phyloP scores from a whole-genome alignment of 64 coral and sea anemone species.

The Porites lutea region DNA sequence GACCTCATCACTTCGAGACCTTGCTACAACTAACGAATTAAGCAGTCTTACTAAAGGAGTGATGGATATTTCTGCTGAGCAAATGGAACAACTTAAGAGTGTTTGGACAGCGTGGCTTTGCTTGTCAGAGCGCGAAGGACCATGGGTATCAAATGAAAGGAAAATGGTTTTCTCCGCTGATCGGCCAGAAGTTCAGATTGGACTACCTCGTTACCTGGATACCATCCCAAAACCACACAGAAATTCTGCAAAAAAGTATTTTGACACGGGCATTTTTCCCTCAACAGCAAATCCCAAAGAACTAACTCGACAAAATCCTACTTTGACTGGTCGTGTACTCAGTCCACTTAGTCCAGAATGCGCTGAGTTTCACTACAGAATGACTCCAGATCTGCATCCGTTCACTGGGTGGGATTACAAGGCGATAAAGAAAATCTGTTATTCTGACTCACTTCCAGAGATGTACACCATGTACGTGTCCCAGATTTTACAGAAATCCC shows the following conservation, averaged over 20 bases:
- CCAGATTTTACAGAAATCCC: neutral
- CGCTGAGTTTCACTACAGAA: neutral
- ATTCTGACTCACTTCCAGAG: neutral
- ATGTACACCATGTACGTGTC: constrained; percentile 49
- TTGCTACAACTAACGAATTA: neutral
- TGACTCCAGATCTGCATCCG: constrained; percentile 39
- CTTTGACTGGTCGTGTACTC: constrained; percentile 12
- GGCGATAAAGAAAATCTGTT: neutral
- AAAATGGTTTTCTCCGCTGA: neutral
- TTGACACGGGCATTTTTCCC: constrained; percentile 19
- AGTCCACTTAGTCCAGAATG: too few relatives aligned
- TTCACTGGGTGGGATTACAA: constrained; percentile 59
- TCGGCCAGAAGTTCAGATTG: neutral
- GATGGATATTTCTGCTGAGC: constrained; percentile 10
- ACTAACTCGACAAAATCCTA: constrained; percentile 10
- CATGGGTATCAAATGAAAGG: neutral
- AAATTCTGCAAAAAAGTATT: constrained; percentile 11
- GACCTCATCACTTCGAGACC: constrained; percentile 22
- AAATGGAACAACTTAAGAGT: neutral
- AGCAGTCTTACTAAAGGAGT: neutral
- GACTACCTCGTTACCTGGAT: neutral
- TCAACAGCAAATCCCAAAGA: neutral
- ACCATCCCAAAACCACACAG: constrained; percentile 40
- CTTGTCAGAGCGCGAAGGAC: neutral
- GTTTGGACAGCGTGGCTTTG: constrained; percentile 51